These are phyloP conservation scores for Mesorhabditis belari DNA, from an alignment of 2,888 invertebrate species.

Conservation along the genomic window DNA sequence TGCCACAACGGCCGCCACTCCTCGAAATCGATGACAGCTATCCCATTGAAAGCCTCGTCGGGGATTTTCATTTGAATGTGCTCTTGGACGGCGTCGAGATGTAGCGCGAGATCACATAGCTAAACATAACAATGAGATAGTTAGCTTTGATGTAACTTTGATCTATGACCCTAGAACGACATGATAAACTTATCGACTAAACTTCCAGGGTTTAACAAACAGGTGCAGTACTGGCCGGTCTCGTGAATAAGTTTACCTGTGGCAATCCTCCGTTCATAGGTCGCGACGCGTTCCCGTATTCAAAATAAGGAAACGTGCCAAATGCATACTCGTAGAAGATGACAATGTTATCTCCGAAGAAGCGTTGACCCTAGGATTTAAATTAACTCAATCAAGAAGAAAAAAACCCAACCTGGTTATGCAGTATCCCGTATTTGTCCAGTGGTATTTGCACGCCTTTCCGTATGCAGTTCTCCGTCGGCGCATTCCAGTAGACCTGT, in stretches of 20 bases:
- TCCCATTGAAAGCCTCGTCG: conserved; percentile 19
- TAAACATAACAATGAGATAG: not conserved
- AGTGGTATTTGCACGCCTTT: not conserved
- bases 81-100: conserved; percentile 4
- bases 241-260: conserved; percentile 11
- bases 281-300: conserved; percentile 6
- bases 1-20: conserved; percentile 27
- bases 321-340: conserved; percentile 27
- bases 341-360: conserved; percentile 16
- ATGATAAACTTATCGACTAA: too few relatives aligned
- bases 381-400: not conserved
- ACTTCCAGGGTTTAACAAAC: too few relatives aligned
- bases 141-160: conserved; percentile 11
- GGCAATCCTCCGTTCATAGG: conserved; percentile 31
- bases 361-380: conserved; percentile 6
- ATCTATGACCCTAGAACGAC: too few relatives aligned
- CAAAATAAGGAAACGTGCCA: conserved; percentile 23
- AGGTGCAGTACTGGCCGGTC: not conserved
- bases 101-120: conserved; percentile 6
- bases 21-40: conserved; percentile 30
- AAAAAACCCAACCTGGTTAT: not conserved
- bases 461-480: not conserved
- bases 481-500: not conserved
- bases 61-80: conserved; percentile 14
- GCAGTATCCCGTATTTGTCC: not conserved